Conservation (phyloP, 2,797 vertebrate genomes). For the Pitangus sulphuratus region DNA sequence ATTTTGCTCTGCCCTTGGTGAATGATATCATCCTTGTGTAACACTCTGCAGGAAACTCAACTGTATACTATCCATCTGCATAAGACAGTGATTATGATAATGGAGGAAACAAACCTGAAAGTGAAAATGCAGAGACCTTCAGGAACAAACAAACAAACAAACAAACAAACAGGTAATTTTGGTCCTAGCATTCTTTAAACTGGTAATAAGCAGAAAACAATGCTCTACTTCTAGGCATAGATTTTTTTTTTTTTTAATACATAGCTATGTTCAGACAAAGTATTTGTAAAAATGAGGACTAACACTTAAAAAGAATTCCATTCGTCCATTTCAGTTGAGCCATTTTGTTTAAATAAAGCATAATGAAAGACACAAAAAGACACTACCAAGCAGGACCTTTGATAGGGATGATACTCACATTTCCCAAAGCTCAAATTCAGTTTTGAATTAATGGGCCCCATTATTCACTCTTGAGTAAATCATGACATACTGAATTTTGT, state of each 20-base stretch:
- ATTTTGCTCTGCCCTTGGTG: background rate
- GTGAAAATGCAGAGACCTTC: background rate
- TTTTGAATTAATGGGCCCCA: background rate
- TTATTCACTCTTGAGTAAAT: background rate
- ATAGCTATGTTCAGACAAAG: background rate
- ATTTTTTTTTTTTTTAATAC: background rate
- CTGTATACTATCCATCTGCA: background rate
- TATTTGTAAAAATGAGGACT: background rate
- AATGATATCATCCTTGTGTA: background rate
- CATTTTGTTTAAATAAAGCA: background rate
- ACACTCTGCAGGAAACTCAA: background rate
- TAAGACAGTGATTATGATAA: background rate
- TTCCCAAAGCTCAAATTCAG: background rate
- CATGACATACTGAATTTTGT: background rate
- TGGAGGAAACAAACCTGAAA: background rate
- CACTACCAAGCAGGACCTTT: background rate
- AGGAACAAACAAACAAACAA: background rate
- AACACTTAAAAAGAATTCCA: background rate
- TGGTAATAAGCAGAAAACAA: background rate
- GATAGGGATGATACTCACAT: background rate
- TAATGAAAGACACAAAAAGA: background rate
- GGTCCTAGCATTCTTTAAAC: background rate
- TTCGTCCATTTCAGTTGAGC: background rate
- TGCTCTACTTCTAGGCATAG: background rate
- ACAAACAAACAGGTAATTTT: background rate